Evolutionary conservation across 2,797 vertebrate genomes (phyloP), one percentile per base, ranked within the genome.

Genomic region (Danio choprae): DNA sequence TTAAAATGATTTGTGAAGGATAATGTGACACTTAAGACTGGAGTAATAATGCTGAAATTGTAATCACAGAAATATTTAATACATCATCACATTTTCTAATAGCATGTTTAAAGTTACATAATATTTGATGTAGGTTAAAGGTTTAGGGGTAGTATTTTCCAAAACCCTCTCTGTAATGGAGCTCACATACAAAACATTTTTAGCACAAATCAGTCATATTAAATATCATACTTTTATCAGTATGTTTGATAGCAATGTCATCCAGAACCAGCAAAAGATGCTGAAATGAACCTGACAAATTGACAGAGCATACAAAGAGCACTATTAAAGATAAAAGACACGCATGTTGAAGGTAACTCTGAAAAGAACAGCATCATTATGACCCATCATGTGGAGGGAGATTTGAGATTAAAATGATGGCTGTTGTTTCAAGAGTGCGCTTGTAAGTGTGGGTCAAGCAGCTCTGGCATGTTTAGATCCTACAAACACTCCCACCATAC

Each of bases 381-480:
- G 48, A 74, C 36, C 22, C 22, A 48, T 74, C 20, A 20, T 40
- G 56, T 38, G 58, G 38, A 44, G 40, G 5, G 62, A 55, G 50
- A 77, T 56, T 44, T 74, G 44, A 41, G 13, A 65, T 29, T 53
- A 65, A 50, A 18, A 63, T 18, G 6, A 16, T 53, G 46, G 46
- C 46, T 55, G 64, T 46, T 62, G 72, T 44, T 44, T 50, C 29
- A 65, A 16, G 38, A 64, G 48, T 65, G 74, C 29, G 1, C 3
- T 29, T 41, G 10, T 36, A 16, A 67, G 20, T 48, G 41, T 43
- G 36, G 36, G 18, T 75, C 20, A 13, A 64, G 48, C 40, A 40
- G 65, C 16, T 41, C 55, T 78, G 12, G 38, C 59, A 68, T 36
- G 4, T 64, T 51, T 36, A 63, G 46, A 53, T 64, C 46, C 48